Conservation (phyloP, 2,888 invertebrate species). For the Brachyopa scutellaris region DNA sequence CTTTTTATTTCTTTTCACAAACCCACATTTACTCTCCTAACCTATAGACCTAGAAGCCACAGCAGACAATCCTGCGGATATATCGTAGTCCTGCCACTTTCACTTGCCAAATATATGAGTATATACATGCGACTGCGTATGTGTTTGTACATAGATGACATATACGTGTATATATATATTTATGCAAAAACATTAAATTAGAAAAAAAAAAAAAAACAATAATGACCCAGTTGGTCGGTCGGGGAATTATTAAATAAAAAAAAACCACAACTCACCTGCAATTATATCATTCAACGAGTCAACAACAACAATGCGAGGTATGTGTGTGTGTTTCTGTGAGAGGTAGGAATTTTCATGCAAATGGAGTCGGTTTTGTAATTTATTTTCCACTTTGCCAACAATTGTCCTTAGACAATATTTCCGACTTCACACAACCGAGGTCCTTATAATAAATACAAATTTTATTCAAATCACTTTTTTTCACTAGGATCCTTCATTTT, state of each 20-base stretch:
- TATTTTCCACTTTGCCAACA: conserved; percentile 42
- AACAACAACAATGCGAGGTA: not conserved
- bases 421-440: conserved; percentile 14
- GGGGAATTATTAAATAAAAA: conserved; percentile 44
- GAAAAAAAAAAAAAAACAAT: conserved; percentile 25
- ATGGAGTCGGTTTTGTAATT: conserved; percentile 61
- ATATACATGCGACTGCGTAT: not conserved
- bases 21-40: conserved; percentile 31
- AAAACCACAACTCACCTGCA: conserved; percentile 63
- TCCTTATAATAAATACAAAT: conserved; percentile 19
- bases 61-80: conserved; percentile 33
- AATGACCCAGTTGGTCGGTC: conserved; percentile 58
- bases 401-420: conserved; percentile 47
- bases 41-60: conserved; percentile 60
- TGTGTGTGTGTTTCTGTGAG: not conserved
- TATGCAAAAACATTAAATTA: conserved; percentile 49
- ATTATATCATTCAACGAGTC: conserved; percentile 55
- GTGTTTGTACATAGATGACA: conserved; percentile 4
- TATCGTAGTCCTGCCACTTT: conserved; percentile 43
- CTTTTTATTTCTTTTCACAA: not conserved
- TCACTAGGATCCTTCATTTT: conserved; percentile 10
- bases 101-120: conserved; percentile 40
- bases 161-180: conserved; percentile 52
- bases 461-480: conserved; percentile 31
- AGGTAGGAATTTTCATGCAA: conserved; percentile 59